Evolutionary conservation across 2,113 vertebrate species (phyloP).

Genomic region (Embiotoca jacksoni): DNA sequence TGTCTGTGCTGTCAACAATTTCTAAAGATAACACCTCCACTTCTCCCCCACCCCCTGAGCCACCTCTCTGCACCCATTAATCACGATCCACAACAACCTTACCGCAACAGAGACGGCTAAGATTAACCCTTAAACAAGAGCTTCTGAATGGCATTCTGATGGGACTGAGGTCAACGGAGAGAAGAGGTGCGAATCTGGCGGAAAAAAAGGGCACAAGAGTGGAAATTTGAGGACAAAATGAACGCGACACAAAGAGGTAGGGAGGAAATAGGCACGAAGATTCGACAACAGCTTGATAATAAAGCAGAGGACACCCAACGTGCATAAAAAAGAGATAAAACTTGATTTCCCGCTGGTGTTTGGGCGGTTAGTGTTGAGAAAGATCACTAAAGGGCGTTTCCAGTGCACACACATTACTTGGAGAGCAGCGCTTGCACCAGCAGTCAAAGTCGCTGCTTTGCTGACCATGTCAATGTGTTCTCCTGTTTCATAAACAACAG

Average conservation of each 20-base stretch:
- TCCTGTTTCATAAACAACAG: constrained; percentile 25
- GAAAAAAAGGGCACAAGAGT: not conserved
- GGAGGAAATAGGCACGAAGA: not conserved
- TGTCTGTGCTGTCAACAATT: constrained; percentile 77
- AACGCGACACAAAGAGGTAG: not conserved
- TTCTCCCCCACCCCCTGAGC: constrained; percentile 33
- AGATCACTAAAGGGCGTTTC: constrained; percentile 36
- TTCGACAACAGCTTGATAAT: not conserved
- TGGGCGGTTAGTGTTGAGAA: not conserved
- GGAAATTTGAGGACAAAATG: constrained; percentile 5
- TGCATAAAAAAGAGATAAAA: constrained; percentile 10
- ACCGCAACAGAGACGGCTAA: constrained; percentile 50
- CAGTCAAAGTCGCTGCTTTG: constrained; percentile 22
- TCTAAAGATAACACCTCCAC: constrained; percentile 81
- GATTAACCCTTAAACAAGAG: constrained; percentile 66
- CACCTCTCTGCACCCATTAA: constrained; percentile 43
- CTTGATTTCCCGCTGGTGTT: not conserved
- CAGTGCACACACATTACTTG: not conserved
- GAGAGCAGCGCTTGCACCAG: constrained; percentile 25
- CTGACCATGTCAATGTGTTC: constrained; percentile 31
- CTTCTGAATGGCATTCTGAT: constrained; percentile 24
- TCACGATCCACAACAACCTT: constrained; percentile 36
- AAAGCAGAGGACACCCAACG: constrained; percentile 16
- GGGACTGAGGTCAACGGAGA: not conserved
- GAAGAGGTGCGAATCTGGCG: not conserved